These are phyloP conservation scores for Hydrotaea cyrtoneurina DNA, from an alignment of 2,888 invertebrate species.

Conservation along the genomic window DNA sequence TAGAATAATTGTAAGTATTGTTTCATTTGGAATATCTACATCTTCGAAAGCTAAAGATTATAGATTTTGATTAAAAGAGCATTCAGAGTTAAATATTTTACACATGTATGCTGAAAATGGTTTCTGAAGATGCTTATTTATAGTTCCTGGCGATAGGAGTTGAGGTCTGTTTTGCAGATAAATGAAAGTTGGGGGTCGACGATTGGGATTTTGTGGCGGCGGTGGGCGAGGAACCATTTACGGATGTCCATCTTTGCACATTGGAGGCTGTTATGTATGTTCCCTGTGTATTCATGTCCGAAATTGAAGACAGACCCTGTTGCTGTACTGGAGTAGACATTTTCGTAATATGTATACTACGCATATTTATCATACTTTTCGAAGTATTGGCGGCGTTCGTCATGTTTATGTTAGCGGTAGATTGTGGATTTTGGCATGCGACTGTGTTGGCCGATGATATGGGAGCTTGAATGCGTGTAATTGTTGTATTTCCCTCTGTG, in stretches of 20 bases:
- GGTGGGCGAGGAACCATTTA: not conserved
- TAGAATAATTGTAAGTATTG: not conserved
- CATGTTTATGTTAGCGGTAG: not conserved
- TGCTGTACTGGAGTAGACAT: constrained; percentile 30
- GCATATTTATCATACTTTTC: constrained; percentile 48
- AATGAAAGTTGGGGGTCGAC: not conserved
- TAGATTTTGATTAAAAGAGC: no score
- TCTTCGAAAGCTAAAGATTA: not conserved
- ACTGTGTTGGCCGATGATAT: constrained; percentile 8
- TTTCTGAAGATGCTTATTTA: constrained; percentile 13
- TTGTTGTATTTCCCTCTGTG: constrained; percentile 45
- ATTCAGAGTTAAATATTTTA: no score
- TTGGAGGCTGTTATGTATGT: constrained; percentile 36
- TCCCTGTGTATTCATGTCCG: constrained; percentile 46
- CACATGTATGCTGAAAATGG: constrained; percentile 18
- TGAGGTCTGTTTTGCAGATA: constrained; percentile 34
- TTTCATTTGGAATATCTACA: no score
- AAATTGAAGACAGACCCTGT: constrained; percentile 20
- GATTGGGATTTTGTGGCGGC: not conserved
- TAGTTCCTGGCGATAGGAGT: constrained; percentile 44
- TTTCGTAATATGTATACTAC: constrained; percentile 59
- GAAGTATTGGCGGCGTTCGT: constrained; percentile 1
- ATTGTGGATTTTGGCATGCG: constrained; percentile 10
- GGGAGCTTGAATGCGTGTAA: constrained; percentile 56
- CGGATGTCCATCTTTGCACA: constrained; percentile 42